phyloP scores from a whole-genome alignment of 2,113 vertebrate species.

The Sakesphorus luctuosus region DNA sequence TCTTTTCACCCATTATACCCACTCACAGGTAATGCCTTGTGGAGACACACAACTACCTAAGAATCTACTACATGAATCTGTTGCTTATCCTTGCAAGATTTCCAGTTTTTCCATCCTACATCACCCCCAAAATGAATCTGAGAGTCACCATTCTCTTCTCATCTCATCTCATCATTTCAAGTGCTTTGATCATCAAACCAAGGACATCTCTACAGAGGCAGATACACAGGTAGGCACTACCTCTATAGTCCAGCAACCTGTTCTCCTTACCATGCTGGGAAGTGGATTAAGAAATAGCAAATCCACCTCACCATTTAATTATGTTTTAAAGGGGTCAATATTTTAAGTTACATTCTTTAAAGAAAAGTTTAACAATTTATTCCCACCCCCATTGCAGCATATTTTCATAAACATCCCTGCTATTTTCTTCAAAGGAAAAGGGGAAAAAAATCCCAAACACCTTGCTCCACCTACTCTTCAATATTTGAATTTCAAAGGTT shows the following conservation, averaged over 20 bases:
- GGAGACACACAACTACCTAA: neutral
- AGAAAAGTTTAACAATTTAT: neutral
- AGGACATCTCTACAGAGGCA: neutral
- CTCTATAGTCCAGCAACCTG: neutral
- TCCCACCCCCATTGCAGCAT: neutral
- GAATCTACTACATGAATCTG: neutral
- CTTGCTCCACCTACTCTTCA: neutral
- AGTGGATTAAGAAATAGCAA: neutral
- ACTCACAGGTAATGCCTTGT: neutral
- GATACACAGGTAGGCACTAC: neutral
- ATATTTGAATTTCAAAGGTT: neutral
- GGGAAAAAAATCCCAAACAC: neutral
- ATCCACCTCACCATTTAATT: neutral
- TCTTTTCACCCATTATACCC: neutral
- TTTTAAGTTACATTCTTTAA: neutral
- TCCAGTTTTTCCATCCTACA: neutral
- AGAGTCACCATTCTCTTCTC: neutral
- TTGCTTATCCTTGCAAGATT: neutral
- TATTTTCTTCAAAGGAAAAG: neutral
- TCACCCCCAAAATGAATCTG: neutral
- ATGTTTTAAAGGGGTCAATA: neutral
- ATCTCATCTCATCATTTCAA: neutral
- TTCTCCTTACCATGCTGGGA: neutral
- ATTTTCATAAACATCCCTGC: neutral
- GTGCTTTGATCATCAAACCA: neutral